Conservation (phyloP, 2,888 invertebrate genomes). For the Capitulum mitella region DNA sequence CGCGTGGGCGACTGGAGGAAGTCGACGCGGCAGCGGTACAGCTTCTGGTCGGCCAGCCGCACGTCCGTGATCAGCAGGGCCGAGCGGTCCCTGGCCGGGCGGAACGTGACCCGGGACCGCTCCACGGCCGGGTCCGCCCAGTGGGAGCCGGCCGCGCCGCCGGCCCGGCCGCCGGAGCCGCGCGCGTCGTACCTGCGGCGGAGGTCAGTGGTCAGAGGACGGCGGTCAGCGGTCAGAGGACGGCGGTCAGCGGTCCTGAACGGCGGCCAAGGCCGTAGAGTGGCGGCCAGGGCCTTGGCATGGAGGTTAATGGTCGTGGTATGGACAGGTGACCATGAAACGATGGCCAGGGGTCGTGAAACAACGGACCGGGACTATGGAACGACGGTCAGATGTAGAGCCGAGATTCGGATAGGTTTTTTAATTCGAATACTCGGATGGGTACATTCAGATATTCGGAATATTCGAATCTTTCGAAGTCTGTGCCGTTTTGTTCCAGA, state of each 20-base stretch:
- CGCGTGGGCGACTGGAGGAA: constrained; percentile 12
- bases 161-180: not conserved
- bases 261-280: not conserved
- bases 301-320: too few relatives aligned
- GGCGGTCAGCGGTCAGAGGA: not conserved
- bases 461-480: too few relatives aligned
- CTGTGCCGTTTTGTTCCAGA: too few relatives aligned
- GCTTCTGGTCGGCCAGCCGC: not conserved
- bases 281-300: too few relatives aligned
- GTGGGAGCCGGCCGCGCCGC: not conserved
- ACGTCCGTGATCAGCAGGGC: not conserved
- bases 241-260: not conserved
- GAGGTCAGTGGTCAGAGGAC: not conserved
- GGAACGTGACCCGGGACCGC: not conserved
- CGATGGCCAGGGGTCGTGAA: too few relatives aligned
- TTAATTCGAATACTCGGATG: too few relatives aligned
- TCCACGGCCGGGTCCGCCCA: not conserved
- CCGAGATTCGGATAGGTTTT: too few relatives aligned
- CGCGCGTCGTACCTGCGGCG: not conserved
- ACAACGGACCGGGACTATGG: too few relatives aligned
- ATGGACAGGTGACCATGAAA: too few relatives aligned
- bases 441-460: too few relatives aligned
- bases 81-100: not conserved
- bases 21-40: constrained; percentile 20
- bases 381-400: too few relatives aligned